These are phyloP conservation scores for Lutjanus argentimaculatus DNA, from an alignment of 2,797 vertebrate genomes.

Conservation along the genomic window DNA sequence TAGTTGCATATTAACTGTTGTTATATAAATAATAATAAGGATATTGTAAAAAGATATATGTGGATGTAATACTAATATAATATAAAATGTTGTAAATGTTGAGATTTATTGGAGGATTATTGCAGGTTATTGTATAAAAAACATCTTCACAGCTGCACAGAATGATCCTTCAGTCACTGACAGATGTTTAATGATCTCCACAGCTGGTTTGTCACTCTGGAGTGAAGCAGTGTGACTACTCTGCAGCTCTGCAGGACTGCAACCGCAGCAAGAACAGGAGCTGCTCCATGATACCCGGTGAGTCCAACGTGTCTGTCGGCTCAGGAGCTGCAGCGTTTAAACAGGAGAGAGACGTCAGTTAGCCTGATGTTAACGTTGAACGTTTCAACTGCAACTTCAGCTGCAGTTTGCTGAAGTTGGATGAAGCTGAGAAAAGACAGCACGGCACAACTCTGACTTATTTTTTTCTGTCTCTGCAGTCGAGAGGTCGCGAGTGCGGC, in stretches of 20 bases:
- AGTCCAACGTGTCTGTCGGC: slow-evolving; percentile 35
- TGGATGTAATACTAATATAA: no score
- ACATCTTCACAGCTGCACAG: not conserved
- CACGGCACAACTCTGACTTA: not conserved
- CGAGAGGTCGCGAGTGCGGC: slow-evolving; percentile 92
- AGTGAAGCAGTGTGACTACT: slow-evolving; percentile 88
- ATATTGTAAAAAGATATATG: no score
- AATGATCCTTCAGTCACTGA: not conserved
- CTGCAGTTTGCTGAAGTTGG: not conserved
- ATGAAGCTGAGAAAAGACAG: not conserved
- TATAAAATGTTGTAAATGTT: no score
- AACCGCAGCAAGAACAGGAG: slow-evolving; percentile 93
- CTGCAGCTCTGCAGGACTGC: slow-evolving; percentile 89
- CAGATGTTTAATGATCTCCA: slow-evolving; percentile 39
- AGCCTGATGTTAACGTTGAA: not conserved
- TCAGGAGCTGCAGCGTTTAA: not conserved
- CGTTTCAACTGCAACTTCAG: not conserved
- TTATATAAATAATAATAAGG: no score
- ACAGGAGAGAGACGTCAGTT: no score
- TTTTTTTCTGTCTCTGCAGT: slow-evolving; percentile 81
- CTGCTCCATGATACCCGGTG: slow-evolving; percentile 92
- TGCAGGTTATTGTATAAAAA: not conserved
- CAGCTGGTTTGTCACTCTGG: slow-evolving; percentile 91
- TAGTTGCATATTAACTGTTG: no score
- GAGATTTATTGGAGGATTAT: not conserved